A percentile compares a stretch with the other conserved stretches of the same genome.
phyloP scores from a whole-genome alignment of 2,797 vertebrate species.

The Peromyscus aztecus region DNA sequence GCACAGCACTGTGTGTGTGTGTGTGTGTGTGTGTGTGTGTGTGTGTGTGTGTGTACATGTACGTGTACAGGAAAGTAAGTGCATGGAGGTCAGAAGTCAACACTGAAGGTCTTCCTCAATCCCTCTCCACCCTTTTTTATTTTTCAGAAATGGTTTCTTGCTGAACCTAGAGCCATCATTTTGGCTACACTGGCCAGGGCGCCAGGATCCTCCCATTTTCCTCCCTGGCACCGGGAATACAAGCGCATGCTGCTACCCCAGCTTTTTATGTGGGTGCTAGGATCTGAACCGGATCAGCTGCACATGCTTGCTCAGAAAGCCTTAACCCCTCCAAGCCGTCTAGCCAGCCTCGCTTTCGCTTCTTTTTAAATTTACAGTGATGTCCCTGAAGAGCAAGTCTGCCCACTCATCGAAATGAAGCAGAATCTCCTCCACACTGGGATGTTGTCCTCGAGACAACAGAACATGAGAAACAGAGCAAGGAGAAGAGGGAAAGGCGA shows the following conservation, averaged over 20 bases:
- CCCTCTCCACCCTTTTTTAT: not conserved
- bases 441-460: not conserved
- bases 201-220: not conserved
- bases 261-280: not conserved
- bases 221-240: not conserved
- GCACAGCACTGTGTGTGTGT: not conserved
- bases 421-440: constrained; percentile 24
- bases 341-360: not conserved
- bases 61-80: not conserved
- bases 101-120: not conserved
- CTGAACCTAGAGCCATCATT: not conserved
- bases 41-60: rapidly evolving
- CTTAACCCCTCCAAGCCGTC: not conserved
- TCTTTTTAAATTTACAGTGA: constrained; percentile 72
- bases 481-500: not conserved
- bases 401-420: constrained; percentile 39
- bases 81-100: not conserved
- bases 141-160: not conserved
- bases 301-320: not conserved
- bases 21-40: not conserved
- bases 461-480: not conserved
- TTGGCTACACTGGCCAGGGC: not conserved
- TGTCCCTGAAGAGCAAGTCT: constrained; percentile 60
- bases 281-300: not conserved
- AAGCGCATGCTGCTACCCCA: not conserved